Conservation (phyloP, 2,888 invertebrate genomes). For the Spilosoma lubricipeda region DNA sequence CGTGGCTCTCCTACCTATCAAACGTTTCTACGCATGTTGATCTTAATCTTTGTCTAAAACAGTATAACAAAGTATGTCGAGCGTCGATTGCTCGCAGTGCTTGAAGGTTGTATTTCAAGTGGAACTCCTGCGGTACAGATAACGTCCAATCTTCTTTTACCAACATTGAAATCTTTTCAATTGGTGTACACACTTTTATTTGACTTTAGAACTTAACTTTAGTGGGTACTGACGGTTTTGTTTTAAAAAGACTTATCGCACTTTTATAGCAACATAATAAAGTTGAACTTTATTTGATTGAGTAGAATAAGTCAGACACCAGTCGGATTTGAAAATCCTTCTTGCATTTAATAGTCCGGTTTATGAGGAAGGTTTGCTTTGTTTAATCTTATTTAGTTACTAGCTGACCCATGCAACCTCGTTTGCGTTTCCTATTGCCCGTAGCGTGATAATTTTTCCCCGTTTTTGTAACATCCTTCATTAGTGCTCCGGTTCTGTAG, state of each 20-base stretch:
- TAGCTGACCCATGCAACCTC: too few relatives aligned
- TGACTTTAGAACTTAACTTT: constrained; percentile 4
- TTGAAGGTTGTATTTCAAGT: constrained; percentile 73
- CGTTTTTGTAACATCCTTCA: too few relatives aligned
- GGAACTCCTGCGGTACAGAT: constrained; percentile 75
- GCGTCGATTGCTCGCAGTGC: constrained; percentile 74
- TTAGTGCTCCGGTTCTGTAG: too few relatives aligned
- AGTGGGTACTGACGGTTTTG: background rate
- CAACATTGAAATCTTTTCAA: constrained; percentile 67
- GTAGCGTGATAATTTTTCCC: too few relatives aligned
- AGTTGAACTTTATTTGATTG: background rate
- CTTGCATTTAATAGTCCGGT: background rate
- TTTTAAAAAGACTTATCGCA: background rate
- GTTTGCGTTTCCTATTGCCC: too few relatives aligned
- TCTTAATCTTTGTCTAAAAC: constrained; percentile 61
- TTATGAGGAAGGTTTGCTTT: background rate
- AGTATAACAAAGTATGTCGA: constrained; percentile 58
- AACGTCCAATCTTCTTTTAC: constrained; percentile 74
- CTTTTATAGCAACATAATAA: background rate
- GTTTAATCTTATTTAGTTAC: too few relatives aligned
- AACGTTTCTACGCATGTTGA: background rate
- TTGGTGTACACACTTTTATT: constrained; percentile 30
- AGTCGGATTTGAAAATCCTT: background rate
- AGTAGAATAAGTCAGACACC: background rate
- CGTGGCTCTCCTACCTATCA: too few relatives aligned